Evolutionary conservation across 2,888 invertebrate species (phyloP).

Genomic region (Parapristionchus giblindavisi): DNA sequence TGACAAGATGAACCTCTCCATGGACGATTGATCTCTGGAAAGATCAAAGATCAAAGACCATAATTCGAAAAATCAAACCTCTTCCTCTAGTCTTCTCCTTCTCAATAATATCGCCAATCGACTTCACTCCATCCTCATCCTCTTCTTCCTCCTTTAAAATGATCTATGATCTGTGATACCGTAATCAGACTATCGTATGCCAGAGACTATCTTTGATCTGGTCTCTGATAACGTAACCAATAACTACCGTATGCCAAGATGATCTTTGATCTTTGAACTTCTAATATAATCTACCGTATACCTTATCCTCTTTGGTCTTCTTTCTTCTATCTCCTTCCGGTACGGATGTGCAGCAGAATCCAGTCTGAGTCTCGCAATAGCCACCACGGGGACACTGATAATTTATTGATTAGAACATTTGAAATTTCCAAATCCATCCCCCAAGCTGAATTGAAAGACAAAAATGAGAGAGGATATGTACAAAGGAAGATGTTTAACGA

Average conservation of each 20-base stretch:
- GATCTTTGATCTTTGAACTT: background rate
- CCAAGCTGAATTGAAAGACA: too few species aligned
- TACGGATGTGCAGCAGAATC: slow-evolving; percentile 57
- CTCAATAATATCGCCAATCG: slow-evolving; percentile 26
- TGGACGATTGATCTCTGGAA: slow-evolving; percentile 37
- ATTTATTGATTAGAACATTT: background rate
- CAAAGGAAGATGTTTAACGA: background rate
- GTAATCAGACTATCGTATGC: background rate
- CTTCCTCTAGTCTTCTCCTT: slow-evolving; percentile 29
- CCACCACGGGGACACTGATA: slow-evolving; percentile 52
- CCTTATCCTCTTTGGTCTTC: slow-evolving; percentile 31
- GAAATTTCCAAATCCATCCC: background rate
- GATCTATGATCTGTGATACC: background rate
- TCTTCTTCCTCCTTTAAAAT: slow-evolving; percentile 5
- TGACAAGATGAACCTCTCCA: slow-evolving; percentile 47
- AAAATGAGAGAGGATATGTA: too few species aligned
- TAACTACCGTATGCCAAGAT: background rate
- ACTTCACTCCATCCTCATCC: slow-evolving; percentile 10
- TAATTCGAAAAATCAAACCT: too few species aligned
- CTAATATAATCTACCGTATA: background rate
- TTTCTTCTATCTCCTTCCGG: slow-evolving; percentile 32
- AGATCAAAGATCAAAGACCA: background rate
- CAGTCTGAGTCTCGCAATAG: slow-evolving; percentile 58
- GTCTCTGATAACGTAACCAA: background rate
- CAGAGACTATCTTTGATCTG: background rate